Conservation (phyloP, 1,140 invertebrate genomes). For the Galleria mellonella region DNA sequence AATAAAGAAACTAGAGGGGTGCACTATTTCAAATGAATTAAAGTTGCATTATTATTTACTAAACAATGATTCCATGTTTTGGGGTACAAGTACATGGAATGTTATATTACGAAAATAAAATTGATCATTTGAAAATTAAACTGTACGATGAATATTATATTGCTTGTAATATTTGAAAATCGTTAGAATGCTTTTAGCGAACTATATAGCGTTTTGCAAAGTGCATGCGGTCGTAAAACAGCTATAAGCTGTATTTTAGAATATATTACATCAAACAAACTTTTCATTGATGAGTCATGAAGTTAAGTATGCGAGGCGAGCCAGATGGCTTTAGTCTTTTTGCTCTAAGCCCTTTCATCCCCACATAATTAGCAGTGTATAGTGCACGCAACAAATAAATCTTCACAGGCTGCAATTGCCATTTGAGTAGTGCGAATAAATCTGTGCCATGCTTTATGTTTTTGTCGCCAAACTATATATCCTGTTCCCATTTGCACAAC, state of each 20-base stretch:
- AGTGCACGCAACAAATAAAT: conserved; percentile 59
- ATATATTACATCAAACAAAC: conserved; percentile 15
- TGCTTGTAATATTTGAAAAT: not conserved
- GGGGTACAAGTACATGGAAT: too few species aligned
- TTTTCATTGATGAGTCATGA: conserved; percentile 17
- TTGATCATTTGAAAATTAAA: too few species aligned
- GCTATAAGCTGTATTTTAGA: conserved; percentile 7
- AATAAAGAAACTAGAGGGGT: conserved; percentile 58
- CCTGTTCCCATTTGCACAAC: conserved; percentile 6
- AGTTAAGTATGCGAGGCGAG: conserved; percentile 10
- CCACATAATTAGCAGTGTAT: conserved; percentile 52
- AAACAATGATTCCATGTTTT: too few species aligned
- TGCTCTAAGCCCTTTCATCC: conserved; percentile 42
- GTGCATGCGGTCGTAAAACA: conserved; percentile 16
- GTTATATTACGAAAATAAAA: too few species aligned
- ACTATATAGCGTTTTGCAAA: conserved; percentile 9
- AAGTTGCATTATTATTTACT: conserved; percentile 53
- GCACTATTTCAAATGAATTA: conserved; percentile 58
- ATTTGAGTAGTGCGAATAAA: conserved; percentile 68
- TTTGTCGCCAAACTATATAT: conserved; percentile 40
- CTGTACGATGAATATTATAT: too few species aligned
- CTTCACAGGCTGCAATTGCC: conserved; percentile 49
- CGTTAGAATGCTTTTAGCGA: conserved; percentile 1
- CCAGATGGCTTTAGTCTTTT: conserved; percentile 35
- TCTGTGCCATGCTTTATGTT: conserved; percentile 60